A percentile compares a stretch with the other conserved stretches of the same genome.
Conservation (phyloP, 53 echinoderm and acorn worm genomes). For the Temnopleurus reevesii region DNA sequence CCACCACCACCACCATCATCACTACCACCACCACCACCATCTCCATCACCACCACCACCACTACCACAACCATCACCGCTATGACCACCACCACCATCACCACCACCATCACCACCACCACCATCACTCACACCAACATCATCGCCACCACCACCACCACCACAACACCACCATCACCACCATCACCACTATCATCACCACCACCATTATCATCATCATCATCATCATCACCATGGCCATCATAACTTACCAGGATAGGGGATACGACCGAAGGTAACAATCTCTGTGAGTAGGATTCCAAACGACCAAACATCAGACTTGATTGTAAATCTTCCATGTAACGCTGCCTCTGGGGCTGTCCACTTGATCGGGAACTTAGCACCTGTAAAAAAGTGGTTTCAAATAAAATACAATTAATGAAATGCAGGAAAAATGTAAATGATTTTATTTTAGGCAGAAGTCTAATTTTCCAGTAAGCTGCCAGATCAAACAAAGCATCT, state of each 20-base stretch:
- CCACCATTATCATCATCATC: not conserved
- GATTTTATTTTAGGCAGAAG: no score
- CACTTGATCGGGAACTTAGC: slow-evolving; percentile 80
- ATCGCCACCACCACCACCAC: not conserved
- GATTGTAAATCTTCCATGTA: slow-evolving; percentile 74
- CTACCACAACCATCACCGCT: not conserved
- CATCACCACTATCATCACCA: not conserved
- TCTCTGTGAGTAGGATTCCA: slow-evolving; percentile 74
- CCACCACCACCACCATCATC: not conserved
- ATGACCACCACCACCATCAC: not conserved
- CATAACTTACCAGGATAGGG: slow-evolving; percentile 69
- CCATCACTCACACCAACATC: not conserved
- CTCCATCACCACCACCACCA: not conserved
- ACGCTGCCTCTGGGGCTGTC: slow-evolving; percentile 79
- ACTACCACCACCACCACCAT: not conserved
- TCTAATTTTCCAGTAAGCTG: no score
- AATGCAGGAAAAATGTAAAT: no score
- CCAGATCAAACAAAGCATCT: no score
- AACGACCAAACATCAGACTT: slow-evolving; percentile 82
- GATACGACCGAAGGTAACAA: slow-evolving; percentile 66
- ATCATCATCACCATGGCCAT: not conserved
- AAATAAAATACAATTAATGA: no score
- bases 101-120: not conserved
- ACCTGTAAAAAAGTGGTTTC: slow-evolving; percentile 40
- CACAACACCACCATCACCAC: not conserved